Base-by-base conservation (phyloP, 2,113 vertebrate species). In the Apus apus region DNA sequence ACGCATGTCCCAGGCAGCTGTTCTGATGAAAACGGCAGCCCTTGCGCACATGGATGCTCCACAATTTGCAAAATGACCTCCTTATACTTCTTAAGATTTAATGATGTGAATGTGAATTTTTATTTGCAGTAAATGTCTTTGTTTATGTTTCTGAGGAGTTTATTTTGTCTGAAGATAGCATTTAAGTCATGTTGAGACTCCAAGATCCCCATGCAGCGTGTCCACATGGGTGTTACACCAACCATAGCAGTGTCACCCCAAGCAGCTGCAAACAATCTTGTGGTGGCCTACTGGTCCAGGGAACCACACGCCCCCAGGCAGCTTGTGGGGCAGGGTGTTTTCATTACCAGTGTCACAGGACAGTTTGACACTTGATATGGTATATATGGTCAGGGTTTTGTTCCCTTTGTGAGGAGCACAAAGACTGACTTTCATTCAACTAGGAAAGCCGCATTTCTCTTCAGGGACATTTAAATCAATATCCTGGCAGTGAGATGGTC, bases 71-170 rank as follows among this genome's bases (percentile, higher is more conserved):
- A 87, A 93, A 94, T 34, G 8, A 87, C 64, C 48, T 94, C 85
- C 86, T 96, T 95, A 93, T 88, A 89, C 60, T 95, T 83, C 71
- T 13, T 91, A 53, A 72, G 73, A 76, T 11, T 62, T 93, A 94
- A 95, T 93, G 46, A 96, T 87, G 90, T 78, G 76, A 92, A 82
- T 80, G 58, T 93, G 67, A 57, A 70, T 91, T 95, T 97, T 96
- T 81, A 88, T 87, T 94, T 88, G 34, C 67, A 97, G 96, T 97
- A 97, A 97, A 88, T 11, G 8, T 84, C 21, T 80, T 88, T 94
- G 50, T 96, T 94, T 93, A 78, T 58, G 32, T 91, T 94, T 94
- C 45, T 61, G 90, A 75, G 76, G 57, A 54, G 30, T 88, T 93
- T 90, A 82, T 73, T 86, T 57, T 65, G 46, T 86, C 82, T 68